phyloP scores from a whole-genome alignment of 1,140 invertebrate species.

The Triops longicaudatus region DNA sequence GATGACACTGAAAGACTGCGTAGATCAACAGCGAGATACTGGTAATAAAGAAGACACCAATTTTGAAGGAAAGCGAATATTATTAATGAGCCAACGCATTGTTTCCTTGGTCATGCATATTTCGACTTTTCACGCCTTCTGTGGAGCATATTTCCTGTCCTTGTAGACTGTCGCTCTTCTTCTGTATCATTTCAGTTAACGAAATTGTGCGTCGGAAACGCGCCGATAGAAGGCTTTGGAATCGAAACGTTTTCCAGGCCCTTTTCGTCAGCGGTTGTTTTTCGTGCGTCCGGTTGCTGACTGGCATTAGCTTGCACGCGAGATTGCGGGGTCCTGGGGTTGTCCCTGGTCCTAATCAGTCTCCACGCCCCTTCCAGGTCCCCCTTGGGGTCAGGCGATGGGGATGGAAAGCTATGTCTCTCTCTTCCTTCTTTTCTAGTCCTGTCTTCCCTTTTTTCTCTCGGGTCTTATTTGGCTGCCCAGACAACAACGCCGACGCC shows the following conservation, averaged over 20 bases:
- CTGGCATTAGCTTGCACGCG: slow-evolving; percentile 5
- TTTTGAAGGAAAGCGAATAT: too few relatives aligned
- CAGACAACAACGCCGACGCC: neutral
- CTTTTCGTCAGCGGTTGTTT: slow-evolving; percentile 4
- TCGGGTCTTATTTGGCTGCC: neutral
- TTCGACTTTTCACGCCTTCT: too few relatives aligned
- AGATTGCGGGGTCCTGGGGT: slow-evolving; percentile 12
- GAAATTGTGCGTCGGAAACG: too few relatives aligned
- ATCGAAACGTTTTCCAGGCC: neutral
- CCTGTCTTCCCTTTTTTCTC: neutral
- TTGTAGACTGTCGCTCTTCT: too few relatives aligned
- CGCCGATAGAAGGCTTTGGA: too few relatives aligned
- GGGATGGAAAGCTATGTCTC: neutral
- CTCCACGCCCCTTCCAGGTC: slow-evolving; percentile 13
- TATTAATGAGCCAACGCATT: too few relatives aligned
- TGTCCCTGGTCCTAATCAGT: slow-evolving; percentile 14
- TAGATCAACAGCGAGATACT: too few relatives aligned
- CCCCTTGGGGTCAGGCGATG: slow-evolving; percentile 5
- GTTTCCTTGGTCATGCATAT: too few relatives aligned
- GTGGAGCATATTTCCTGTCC: too few relatives aligned
- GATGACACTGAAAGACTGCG: too few relatives aligned
- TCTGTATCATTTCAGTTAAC: too few relatives aligned
- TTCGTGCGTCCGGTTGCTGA: slow-evolving; percentile 10
- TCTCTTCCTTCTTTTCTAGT: neutral
- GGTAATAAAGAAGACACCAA: too few relatives aligned